phyloP scores from a whole-genome alignment of 2,113 vertebrate genomes.

The Stegastes partitus region DNA sequence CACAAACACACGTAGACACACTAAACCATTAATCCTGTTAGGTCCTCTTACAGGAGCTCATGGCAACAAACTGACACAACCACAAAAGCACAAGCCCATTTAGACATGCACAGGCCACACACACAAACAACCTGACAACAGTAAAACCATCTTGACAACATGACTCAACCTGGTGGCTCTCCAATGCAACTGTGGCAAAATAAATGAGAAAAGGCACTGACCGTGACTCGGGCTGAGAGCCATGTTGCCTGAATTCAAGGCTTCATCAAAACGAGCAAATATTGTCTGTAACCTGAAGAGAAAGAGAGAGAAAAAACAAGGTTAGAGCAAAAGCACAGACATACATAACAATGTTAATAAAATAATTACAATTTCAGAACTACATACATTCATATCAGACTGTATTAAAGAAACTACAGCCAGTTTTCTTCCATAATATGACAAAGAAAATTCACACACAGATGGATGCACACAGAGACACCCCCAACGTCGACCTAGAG shows the following conservation, averaged over 20 bases:
- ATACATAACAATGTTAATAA: not conserved
- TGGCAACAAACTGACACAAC: conserved; percentile 57
- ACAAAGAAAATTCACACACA: conserved; percentile 2
- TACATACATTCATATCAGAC: not conserved
- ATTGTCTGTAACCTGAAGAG: conserved; percentile 92
- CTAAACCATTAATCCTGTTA: conserved; percentile 78
- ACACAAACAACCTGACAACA: conserved; percentile 10
- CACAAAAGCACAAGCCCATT: conserved; percentile 56
- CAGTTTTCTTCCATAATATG: not conserved
- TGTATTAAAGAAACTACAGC: not conserved
- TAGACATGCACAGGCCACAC: not conserved
- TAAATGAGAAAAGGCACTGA: conserved; percentile 81
- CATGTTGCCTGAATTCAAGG: conserved; percentile 93
- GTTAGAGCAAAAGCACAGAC: conserved; percentile 23
- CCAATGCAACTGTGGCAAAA: conserved; percentile 2
- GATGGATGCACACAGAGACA: not conserved
- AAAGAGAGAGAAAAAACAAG: conserved; percentile 28
- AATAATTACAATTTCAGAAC: not conserved
- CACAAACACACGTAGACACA: conserved; percentile 26
- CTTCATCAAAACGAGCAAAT: conserved; percentile 96
- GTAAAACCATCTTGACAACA: conserved; percentile 16
- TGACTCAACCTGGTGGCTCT: conserved; percentile 19
- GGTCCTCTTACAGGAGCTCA: conserved; percentile 64
- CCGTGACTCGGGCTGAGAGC: conserved; percentile 91
- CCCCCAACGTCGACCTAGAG: conserved; percentile 22